Base-by-base conservation (phyloP, 2,888 invertebrate species). In the Drosophila mimica region DNA sequence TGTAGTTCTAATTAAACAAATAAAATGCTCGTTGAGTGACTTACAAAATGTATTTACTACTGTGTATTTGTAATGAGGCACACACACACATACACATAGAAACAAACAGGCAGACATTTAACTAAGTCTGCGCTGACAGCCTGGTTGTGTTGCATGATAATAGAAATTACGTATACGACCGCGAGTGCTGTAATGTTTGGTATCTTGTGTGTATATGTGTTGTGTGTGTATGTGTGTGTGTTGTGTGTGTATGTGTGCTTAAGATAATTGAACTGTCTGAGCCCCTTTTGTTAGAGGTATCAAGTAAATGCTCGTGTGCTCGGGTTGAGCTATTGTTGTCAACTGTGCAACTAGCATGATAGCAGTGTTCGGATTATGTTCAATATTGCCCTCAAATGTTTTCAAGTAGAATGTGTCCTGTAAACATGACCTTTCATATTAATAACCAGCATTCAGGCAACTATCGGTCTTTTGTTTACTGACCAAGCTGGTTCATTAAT, bases 1-100 rank as follows among this genome's bases (percentile, higher is more conserved):
- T 76, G 60, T 71, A 61, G 68, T 66, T 75, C 74, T 86, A 77
- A 87, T 87, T 80, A 82, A 80, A 78, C 68, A 76, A 70, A 71
- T 79, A 60, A 75, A 83, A 75, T 81, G 33, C 25, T 59, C 60
- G 76, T 69, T 49, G 57, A 66, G 56, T 69, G 54, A 28, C 69
- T 38, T 56, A 34, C 43, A 33, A 49, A 65, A 28, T 60, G 49
- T 43, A 13, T 30, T 20, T 20, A 28, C 40, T 52, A 43, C 53
- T 36, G 17, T 54, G 48, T 65, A 28, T 48, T 28, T 70, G 62
- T 48, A 38, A 62, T 62, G n/a, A 59, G 67, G 54, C 53, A 51
- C 13, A 25, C 25, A 52, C 9, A 33, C 40, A 58, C 49, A 36
- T 25, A 49, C 13, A 48, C 30, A 25, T 17, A 0, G 25, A 15